phyloP scores from a whole-genome alignment of 64 coral and sea anemone genomes.

The Orbicella faveolata region DNA sequence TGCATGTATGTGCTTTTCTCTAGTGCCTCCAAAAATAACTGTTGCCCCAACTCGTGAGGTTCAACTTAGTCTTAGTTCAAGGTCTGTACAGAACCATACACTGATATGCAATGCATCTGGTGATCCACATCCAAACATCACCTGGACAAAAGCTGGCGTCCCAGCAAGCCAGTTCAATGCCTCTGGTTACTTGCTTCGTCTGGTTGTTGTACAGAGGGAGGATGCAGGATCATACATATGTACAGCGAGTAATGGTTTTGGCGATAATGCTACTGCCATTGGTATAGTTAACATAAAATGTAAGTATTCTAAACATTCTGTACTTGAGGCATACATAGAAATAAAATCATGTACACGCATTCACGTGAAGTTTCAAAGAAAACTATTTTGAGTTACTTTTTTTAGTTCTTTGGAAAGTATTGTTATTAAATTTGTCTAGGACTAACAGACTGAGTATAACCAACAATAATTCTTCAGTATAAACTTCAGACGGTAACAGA shows the following conservation, averaged over 20 bases:
- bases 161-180: too few relatives aligned
- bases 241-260: conserved; percentile 1
- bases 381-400: too few relatives aligned
- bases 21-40: conserved; percentile 3
- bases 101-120: background rate
- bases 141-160: too few relatives aligned
- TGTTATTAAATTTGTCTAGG: too few relatives aligned
- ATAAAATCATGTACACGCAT: too few relatives aligned
- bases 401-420: too few relatives aligned
- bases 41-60: background rate
- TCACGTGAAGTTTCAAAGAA: too few relatives aligned
- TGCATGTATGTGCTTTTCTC: background rate
- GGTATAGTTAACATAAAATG: background rate
- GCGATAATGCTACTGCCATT: background rate
- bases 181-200: background rate
- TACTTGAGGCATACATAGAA: too few relatives aligned
- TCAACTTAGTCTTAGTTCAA: background rate
- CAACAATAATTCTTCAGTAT: too few relatives aligned
- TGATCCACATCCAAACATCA: too few relatives aligned
- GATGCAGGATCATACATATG: conserved; percentile 5
- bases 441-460: too few relatives aligned
- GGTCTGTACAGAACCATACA: background rate
- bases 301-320: background rate
- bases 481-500: too few relatives aligned
- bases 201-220: background rate